A percentile compares a stretch with the other conserved stretches of the same genome.
phyloP scores from a whole-genome alignment of 2,888 invertebrate genomes.

The Gasteruption jaculator region DNA sequence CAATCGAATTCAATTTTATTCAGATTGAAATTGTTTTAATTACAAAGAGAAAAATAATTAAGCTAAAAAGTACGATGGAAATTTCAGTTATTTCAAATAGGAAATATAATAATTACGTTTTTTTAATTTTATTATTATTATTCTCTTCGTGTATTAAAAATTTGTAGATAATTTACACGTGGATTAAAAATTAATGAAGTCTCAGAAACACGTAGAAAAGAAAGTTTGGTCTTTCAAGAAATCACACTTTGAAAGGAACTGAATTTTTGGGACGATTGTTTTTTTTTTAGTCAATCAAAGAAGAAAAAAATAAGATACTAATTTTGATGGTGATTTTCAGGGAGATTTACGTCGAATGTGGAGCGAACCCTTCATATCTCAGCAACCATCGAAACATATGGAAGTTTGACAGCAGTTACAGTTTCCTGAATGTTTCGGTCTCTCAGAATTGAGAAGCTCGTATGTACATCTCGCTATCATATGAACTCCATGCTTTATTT shows the following conservation, averaged over 20 bases:
- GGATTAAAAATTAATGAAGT: no score
- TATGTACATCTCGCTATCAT: constrained; percentile 25
- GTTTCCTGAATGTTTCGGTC: constrained; percentile 25
- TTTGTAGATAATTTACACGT: background rate
- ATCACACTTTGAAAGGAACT: no score
- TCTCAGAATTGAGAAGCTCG: constrained; percentile 23
- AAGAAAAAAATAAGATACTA: background rate
- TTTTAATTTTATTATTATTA: constrained; percentile 1
- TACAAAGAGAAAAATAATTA: no score
- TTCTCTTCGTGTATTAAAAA: constrained; percentile 2
- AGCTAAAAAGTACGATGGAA: no score
- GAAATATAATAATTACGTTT: no score
- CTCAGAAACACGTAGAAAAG: no score
- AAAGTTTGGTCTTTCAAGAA: constrained; percentile 3
- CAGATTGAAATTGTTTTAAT: no score
- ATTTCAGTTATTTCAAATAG: no score
- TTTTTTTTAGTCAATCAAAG: constrained; percentile 3
- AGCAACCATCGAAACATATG: constrained; percentile 75
- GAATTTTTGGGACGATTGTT: no score
- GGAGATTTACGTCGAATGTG: constrained; percentile 97
- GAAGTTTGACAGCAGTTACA: constrained; percentile 63
- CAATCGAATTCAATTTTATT: no score
- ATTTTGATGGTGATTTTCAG: constrained; percentile 54
- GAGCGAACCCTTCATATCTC: constrained; percentile 91
- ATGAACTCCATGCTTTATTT: constrained; percentile 35